Conservation (phyloP, 2,113 vertebrate genomes). For the Chaetura pelagica region DNA sequence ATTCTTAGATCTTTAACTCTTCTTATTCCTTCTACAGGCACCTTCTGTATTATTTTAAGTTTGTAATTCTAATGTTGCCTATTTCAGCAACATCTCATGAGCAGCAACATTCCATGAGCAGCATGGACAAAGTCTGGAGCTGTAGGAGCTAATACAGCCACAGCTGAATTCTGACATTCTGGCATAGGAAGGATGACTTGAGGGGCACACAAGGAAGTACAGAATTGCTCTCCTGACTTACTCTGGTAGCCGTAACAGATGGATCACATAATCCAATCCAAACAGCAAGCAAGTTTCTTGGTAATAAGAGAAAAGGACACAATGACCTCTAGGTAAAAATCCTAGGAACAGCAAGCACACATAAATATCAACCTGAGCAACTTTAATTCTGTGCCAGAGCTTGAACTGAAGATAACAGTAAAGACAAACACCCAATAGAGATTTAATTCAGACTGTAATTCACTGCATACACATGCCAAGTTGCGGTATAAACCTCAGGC, state of each 20-base stretch:
- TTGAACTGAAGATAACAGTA: neutral
- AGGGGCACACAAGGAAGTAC: neutral
- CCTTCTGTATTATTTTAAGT: neutral
- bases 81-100: neutral
- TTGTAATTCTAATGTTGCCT: neutral
- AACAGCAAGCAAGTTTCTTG: conserved; percentile 4
- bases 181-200: neutral
- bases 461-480: neutral
- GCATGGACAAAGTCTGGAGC: neutral
- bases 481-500: neutral
- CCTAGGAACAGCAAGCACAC: conserved; percentile 54
- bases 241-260: conserved; percentile 51
- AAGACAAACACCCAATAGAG: conserved; percentile 31
- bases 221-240: neutral
- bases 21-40: neutral
- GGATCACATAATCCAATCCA: conserved; percentile 18
- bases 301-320: conserved; percentile 55
- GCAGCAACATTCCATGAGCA: neutral
- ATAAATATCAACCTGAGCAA: conserved; percentile 53
- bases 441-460: conserved; percentile 9
- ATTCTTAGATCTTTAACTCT: neutral
- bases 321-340: conserved; percentile 63
- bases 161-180: neutral
- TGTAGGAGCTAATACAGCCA: neutral
- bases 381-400: conserved; percentile 12